Evolutionary conservation across 2,888 invertebrate genomes (phyloP).

Genomic region (Ypsolopha sequella): DNA sequence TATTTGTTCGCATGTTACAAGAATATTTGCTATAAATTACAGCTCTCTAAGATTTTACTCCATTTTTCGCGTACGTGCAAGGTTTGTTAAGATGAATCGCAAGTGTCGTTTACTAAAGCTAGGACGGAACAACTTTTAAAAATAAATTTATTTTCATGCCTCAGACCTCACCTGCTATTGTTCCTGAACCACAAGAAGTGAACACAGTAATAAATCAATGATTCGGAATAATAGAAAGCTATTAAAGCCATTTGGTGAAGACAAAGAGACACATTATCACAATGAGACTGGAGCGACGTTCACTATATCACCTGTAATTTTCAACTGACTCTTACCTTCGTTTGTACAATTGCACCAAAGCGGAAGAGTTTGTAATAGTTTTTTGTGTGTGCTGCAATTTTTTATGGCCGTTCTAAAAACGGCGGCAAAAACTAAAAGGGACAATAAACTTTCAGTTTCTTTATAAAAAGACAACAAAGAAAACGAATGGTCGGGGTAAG

Average conservation of each 20-base stretch:
- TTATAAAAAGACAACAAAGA: conserved; percentile 51
- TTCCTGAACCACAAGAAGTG: conserved; percentile 21
- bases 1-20: conserved; percentile 6
- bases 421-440: conserved; percentile 41
- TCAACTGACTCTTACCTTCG: conserved; percentile 44
- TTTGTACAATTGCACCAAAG: conserved; percentile 38
- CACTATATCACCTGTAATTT: conserved; percentile 65
- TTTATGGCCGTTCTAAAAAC: conserved; percentile 49
- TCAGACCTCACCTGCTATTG: conserved; percentile 34
- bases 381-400: conserved; percentile 63
- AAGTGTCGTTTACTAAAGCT: conserved; percentile 7
- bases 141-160: conserved; percentile 19
- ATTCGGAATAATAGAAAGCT: conserved; percentile 53
- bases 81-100: neutral
- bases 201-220: conserved; percentile 56
- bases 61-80: neutral
- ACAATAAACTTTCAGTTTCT: conserved; percentile 69
- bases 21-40: conserved; percentile 3
- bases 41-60: conserved; percentile 1
- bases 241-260: conserved; percentile 40
- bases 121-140: conserved; percentile 12
- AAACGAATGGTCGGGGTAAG: conserved; percentile 34
- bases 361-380: conserved; percentile 49
- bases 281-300: conserved; percentile 46
- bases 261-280: conserved; percentile 58